A percentile compares a stretch with the other conserved stretches of the same genome.
These are phyloP conservation scores for Cyrtorhinus lividipennis DNA, from an alignment of 1,140 invertebrate species.

Conservation along the genomic window DNA sequence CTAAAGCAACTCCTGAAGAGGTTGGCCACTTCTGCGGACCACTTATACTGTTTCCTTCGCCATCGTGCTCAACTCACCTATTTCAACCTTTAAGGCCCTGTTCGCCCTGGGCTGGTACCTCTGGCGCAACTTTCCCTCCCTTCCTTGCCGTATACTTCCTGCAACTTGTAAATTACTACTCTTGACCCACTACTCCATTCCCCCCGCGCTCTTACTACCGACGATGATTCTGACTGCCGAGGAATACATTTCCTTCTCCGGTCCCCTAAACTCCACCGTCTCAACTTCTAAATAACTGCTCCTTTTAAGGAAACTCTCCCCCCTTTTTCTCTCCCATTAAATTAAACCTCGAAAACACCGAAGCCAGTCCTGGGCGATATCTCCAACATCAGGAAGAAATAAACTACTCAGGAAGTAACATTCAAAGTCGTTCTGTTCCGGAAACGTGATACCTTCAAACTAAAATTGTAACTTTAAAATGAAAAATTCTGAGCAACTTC, in stretches of 20 bases:
- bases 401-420: not conserved
- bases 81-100: not conserved
- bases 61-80: not conserved
- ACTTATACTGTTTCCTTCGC: not conserved
- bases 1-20: too few relatives aligned
- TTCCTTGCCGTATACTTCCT: not conserved
- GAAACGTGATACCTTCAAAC: not conserved
- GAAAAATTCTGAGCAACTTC: too few relatives aligned
- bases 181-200: not conserved
- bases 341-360: not conserved
- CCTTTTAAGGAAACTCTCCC: not conserved
- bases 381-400: not conserved
- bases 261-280: not conserved
- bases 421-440: not conserved
- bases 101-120: not conserved
- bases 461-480: too few relatives aligned
- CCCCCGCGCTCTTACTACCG: not conserved
- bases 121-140: not conserved
- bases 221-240: not conserved
- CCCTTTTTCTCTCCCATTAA: conserved; percentile 3
- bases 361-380: not conserved
- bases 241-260: conserved; percentile 1
- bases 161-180: not conserved
- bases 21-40: not conserved
- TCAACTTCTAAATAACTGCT: conserved; percentile 3